phyloP scores from a whole-genome alignment of 2,888 invertebrate species.

The Eugnorisma glareosa region DNA sequence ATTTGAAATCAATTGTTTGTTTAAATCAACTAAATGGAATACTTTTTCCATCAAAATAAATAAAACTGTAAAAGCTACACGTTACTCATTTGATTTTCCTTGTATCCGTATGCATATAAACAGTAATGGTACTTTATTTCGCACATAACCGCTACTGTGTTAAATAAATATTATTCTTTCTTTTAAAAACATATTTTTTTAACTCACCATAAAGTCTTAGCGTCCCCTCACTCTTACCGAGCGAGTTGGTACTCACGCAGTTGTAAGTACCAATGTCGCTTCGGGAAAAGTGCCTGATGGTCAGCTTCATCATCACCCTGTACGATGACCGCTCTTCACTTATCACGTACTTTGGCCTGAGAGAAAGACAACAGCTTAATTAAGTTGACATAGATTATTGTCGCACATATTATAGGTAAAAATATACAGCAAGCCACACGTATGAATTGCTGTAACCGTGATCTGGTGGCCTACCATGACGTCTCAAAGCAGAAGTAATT shows the following conservation, averaged over 20 bases:
- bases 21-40: neutral
- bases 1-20: neutral
- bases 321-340: conserved; percentile 93
- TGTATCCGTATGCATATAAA: neutral
- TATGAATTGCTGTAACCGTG: too few relatives aligned
- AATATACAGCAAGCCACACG: too few relatives aligned
- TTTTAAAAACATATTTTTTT: neutral
- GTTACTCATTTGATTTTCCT: neutral
- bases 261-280: conserved; percentile 93
- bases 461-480: too few relatives aligned
- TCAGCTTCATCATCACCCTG: conserved; percentile 94
- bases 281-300: conserved; percentile 90
- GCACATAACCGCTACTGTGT: neutral
- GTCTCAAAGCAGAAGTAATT: too few relatives aligned
- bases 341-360: conserved; percentile 93
- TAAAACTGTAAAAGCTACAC: neutral
- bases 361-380: neutral
- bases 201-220: conserved; percentile 92
- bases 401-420: too few relatives aligned
- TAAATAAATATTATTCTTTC: neutral
- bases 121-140: neutral
- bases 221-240: conserved; percentile 94
- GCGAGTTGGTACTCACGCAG: conserved; percentile 95
- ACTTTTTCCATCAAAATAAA: neutral
- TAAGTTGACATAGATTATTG: neutral